Evolutionary conservation across 2,888 invertebrate species (phyloP), one percentile per base, ranked within the genome.

Genomic region (Neoaliturus tenellus): DNA sequence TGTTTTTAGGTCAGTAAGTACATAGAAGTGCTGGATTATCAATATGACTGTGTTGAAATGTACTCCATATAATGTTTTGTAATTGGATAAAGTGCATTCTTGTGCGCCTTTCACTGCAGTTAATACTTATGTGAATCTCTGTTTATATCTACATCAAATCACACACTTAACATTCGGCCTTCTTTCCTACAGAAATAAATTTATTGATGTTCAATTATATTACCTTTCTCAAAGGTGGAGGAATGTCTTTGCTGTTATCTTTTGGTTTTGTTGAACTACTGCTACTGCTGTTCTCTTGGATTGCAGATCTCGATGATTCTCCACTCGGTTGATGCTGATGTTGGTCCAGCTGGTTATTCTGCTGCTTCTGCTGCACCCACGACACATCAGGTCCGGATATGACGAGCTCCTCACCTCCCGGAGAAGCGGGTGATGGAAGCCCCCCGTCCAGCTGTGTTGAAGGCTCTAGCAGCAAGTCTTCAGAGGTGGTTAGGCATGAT

Each of bases 161-260:
- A 44, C 10, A 44, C 10, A 14, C 14, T 8, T 44, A 14, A 14
- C 14, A 44, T 12, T 12, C 8, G 44, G 44, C 8, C 8, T 12
- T 14, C 14, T 44, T 44, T 12, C 44, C n/a, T n/a, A n/a, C 8
- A 44, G 8, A 12, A 44, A 44, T 44, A 12, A 14, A 14, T 44
- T 12, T 14, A 44, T 44, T 8, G 8, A 44, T 44, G 8, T 14
- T 44, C 44, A 8, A 44, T 8, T n/a, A n/a, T n/a, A n/a, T n/a
- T n/a, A 75, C 75, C 75, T 75, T 75, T 41, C 75, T 23, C 12
- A 75, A 23, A 44, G 75, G 75, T 28, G 75, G 75, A 28, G 75
- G 75, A 48, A 75, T 48, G 23, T 75, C 75, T 75, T 75, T 75
- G 48, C 20, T 75, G 31, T 12, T 39, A 14, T 75, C 75, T 28